Base-by-base conservation (phyloP, 2,113 vertebrate species). In the Amblyornis subalaris region DNA sequence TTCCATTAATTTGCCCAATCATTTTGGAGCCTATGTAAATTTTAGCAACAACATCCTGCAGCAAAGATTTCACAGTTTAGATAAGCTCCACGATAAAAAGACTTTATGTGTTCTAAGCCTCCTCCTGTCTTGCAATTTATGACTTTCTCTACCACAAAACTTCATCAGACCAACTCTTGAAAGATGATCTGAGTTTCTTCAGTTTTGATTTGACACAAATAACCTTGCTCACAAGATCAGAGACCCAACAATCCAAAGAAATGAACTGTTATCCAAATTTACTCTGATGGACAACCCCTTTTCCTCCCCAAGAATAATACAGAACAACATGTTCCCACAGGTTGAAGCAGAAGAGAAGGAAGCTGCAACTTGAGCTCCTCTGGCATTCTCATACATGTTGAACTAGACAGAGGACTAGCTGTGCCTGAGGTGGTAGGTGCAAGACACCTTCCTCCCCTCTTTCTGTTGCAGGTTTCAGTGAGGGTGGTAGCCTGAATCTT, bases 401-500 rank as follows among this genome's bases (percentile, higher is more conserved):
- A 93, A 16, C 50, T 76, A 92, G 65, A 90, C 71, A 85, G 50
- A 96, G 50, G 29, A 85, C 87, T 75, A 89, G 66, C 66, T 83
- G 47, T 65, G 78, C 71, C 81, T 74, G 64, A 88, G 82, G 82
- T 92, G 66, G 51, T 69, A 79, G 53, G 33, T 58, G 44, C 69
- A 80, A 77, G 79, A 15, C 51, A 70, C 7, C 64, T 78, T 95
- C 84, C 77, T 84, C 42, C 76, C 72, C 73, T 55, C 76, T 44
- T 40, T 48, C 79, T 66, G n/a, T 23, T 71, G 91, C 82, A 80
- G 29, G 58, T 95, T 95, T 90, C 60, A 85, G 47, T 24, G 38
- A 92, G 42, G 58, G 67, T 64, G 53, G 64, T 16, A 92, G 90
- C 85, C 55, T 67, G 47, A 81, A 74, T 84, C 40, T 40, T 69